phyloP scores from a whole-genome alignment of 2,113 vertebrate genomes.

The Chaetodon trifascialis region DNA sequence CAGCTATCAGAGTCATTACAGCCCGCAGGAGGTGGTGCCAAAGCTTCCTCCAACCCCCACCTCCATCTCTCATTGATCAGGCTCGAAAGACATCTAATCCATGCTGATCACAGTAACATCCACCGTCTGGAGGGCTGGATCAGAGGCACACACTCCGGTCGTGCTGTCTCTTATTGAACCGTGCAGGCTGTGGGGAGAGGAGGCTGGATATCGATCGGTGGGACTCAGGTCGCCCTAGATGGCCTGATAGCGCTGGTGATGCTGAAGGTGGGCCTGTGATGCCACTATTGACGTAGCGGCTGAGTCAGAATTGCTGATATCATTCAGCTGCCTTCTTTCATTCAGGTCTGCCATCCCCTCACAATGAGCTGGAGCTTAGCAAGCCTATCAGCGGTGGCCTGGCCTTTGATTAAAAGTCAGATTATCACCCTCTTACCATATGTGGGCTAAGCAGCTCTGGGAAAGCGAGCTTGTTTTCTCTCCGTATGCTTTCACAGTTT shows the following conservation, averaged over 20 bases:
- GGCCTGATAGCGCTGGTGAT: slow-evolving; percentile 19
- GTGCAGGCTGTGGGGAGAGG: slow-evolving; percentile 15
- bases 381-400: slow-evolving; percentile 30
- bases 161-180: slow-evolving; percentile 53
- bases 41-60: slow-evolving; percentile 46
- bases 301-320: slow-evolving; percentile 59
- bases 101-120: slow-evolving; percentile 63
- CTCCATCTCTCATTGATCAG: slow-evolving; percentile 68
- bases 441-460: slow-evolving; percentile 58
- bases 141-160: slow-evolving; percentile 28
- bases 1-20: slow-evolving; percentile 63
- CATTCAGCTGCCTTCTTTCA: slow-evolving; percentile 42
- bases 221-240: slow-evolving; percentile 36
- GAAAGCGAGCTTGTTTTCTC: slow-evolving; percentile 46
- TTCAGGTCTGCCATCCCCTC: slow-evolving; percentile 25
- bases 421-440: slow-evolving; percentile 63
- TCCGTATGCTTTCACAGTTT: slow-evolving; percentile 13
- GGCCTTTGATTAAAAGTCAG: slow-evolving; percentile 76
- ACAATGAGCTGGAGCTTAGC: slow-evolving; percentile 53
- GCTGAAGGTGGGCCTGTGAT: slow-evolving; percentile 28
- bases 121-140: slow-evolving; percentile 33
- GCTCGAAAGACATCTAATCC: slow-evolving; percentile 63
- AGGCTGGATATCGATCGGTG: slow-evolving; percentile 42
- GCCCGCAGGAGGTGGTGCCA: slow-evolving; percentile 54
- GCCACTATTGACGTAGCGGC: slow-evolving; percentile 45